Evolutionary conservation across 2,888 invertebrate species (phyloP).

Genomic region (Drosophila mimetica): DNA sequence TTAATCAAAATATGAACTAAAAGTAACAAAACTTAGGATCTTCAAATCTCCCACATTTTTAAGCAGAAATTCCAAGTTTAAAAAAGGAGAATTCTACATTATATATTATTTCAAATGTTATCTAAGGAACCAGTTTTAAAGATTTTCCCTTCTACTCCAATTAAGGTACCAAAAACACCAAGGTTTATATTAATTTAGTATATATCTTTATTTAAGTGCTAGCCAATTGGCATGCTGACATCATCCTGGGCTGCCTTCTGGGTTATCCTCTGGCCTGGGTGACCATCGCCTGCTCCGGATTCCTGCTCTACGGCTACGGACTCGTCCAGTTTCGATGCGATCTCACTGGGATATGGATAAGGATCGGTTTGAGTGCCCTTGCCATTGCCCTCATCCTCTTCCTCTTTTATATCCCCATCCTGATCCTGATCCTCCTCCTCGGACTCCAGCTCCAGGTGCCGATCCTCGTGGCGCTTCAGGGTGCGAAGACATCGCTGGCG

Average conservation of each 20-base stretch:
- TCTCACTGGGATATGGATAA: too few relatives aligned
- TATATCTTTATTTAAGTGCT: not conserved
- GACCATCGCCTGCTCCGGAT: not conserved
- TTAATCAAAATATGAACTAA: too few relatives aligned
- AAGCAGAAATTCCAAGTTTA: too few relatives aligned
- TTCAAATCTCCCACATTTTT: too few relatives aligned
- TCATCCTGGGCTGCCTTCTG: not conserved
- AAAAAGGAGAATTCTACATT: too few relatives aligned
- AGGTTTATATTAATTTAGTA: not conserved
- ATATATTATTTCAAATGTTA: too few relatives aligned
- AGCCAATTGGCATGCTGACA: not conserved
- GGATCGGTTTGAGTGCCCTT: constrained; percentile 6
- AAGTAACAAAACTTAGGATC: too few relatives aligned
- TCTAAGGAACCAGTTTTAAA: too few relatives aligned
- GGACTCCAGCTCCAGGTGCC: not conserved
- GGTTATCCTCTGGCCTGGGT: not conserved
- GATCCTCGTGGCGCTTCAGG: not conserved
- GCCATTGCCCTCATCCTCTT: not conserved
- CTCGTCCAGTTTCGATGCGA: too few relatives aligned
- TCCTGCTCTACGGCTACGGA: too few relatives aligned
- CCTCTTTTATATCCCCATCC: too few relatives aligned
- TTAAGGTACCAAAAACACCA: not conserved
- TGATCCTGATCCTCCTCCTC: not conserved
- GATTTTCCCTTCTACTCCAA: too few relatives aligned
- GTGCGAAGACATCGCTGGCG: not conserved